phyloP scores from a whole-genome alignment of 2,797 vertebrate genomes.

The Rhinichthys osculus region DNA sequence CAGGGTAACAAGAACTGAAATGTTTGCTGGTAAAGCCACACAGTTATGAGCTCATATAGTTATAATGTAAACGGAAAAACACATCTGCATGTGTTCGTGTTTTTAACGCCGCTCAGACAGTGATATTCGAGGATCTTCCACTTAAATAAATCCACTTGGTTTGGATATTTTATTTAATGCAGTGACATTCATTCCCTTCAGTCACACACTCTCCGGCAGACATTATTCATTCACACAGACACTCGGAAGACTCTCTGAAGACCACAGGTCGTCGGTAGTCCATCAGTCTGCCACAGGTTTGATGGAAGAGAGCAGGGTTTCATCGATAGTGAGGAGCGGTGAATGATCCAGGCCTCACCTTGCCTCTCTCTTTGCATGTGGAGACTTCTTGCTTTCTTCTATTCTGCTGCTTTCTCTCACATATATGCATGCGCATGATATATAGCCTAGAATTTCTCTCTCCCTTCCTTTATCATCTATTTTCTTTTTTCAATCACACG shows the following conservation, averaged over 20 bases:
- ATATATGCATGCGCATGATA: neutral
- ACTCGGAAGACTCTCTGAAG: slow-evolving; percentile 16
- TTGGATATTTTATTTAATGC: slow-evolving; percentile 4
- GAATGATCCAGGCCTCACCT: slow-evolving; percentile 33
- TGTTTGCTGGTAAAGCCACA: slow-evolving; percentile 19
- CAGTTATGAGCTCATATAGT: slow-evolving; percentile 24
- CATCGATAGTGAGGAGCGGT: slow-evolving; percentile 34
- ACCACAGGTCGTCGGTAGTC: slow-evolving; percentile 46
- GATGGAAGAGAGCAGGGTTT: slow-evolving; percentile 55
- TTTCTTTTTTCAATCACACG: slow-evolving; percentile 33
- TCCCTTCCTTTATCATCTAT: slow-evolving; percentile 39
- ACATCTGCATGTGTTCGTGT: neutral
- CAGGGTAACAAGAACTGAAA: slow-evolving; percentile 29
- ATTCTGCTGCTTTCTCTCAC: slow-evolving; percentile 2
- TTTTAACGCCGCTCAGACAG: too few relatives aligned
- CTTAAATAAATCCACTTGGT: neutral
- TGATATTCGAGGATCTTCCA: too few relatives aligned
- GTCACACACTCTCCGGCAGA: neutral
- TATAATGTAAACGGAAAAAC: slow-evolving; percentile 7
- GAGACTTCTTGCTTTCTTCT: slow-evolving; percentile 25
- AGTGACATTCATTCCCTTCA: neutral
- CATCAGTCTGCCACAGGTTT: slow-evolving; percentile 44
- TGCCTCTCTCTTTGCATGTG: slow-evolving; percentile 26
- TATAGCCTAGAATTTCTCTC: neutral
- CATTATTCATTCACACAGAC: slow-evolving; percentile 50